Evolutionary conservation across 2,113 vertebrate genomes (phyloP), one percentile per base, ranked within the genome.

Genomic region (Saccopteryx bilineata): DNA sequence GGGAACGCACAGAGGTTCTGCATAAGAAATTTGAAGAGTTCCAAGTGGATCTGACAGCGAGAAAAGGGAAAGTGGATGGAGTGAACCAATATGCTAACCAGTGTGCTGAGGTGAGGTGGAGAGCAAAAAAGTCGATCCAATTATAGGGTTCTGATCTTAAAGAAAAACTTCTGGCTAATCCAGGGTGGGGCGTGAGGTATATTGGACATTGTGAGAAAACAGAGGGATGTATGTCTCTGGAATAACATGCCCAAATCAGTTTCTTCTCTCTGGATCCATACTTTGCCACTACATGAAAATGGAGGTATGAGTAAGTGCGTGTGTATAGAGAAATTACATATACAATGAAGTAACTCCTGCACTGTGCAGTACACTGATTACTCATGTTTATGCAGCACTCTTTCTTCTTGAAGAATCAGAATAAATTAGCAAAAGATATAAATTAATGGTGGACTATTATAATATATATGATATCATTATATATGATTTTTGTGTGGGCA

Each of bases 1-100:
- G 97, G 97, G 97, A 97, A 7, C 82, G 96, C 19, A 96, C 97
- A 4, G 97, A 98, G 58, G 24, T 96, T 66, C 83, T 98, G 7
- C 96, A 97, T 72, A 98, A 97, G 95, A 98, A 98, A 86, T 98
- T 98, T 81, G 97, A 98, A 72, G 97, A 98, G 6, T 97, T 98
- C 65, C 97, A 96, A 48, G 86, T 54, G 0, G 97, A 98, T 1
- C 74, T 98, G 87, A 78, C 5, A 13, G 66, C 66, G 65, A 83
- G 91, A 24, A 69, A 93, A 28, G 75, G 72, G 1, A 92, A 78
- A 96, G 91, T 98, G 69, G 89, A 93, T 23, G 54, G 7, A 90
- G 76, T 98, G 50, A 98, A 98, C 80, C 65, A 87, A 19, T 97
- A 97, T 12, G 96, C 97, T 31, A 46, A 95, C 15, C 24, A 93